A percentile compares a stretch with the other conserved stretches of the same genome.
Evolutionary conservation across 2,888 invertebrate species (phyloP).

Genomic region (Unio pictorum): DNA sequence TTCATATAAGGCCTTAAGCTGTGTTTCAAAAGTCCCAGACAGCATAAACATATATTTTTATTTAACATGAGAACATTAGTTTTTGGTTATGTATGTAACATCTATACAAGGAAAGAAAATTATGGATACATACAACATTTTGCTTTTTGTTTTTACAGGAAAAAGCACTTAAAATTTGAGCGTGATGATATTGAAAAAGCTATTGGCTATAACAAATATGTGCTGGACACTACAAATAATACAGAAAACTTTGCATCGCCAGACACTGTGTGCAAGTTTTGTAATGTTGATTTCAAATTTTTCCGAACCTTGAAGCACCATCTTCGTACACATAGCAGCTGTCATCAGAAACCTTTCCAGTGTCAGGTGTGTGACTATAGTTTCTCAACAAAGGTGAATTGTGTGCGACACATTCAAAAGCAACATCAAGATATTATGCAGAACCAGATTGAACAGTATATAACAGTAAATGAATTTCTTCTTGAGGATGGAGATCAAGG

Average conservation of each 20-base stretch:
- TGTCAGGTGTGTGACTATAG: constrained; percentile 69
- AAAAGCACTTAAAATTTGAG: constrained; percentile 88
- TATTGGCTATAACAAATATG: constrained; percentile 74
- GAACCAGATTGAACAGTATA: constrained; percentile 54
- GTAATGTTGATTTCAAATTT: constrained; percentile 72
- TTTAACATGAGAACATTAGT: too few relatives aligned
- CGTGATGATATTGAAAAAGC: constrained; percentile 91
- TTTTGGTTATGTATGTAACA: too few relatives aligned
- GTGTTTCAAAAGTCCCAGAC: too few relatives aligned
- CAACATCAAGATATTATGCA: constrained; percentile 65
- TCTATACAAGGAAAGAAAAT: too few relatives aligned
- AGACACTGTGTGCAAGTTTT: constrained; percentile 72
- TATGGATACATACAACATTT: neutral
- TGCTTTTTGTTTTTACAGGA: constrained; percentile 73
- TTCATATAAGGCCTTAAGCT: too few relatives aligned
- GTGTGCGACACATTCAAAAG: constrained; percentile 70
- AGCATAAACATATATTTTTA: too few relatives aligned
- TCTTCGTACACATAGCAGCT: constrained; percentile 67
- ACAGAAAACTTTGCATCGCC: constrained; percentile 57
- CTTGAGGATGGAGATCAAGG: constrained; percentile 24
- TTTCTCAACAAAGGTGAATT: constrained; percentile 71
- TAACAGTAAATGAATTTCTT: constrained; percentile 47
- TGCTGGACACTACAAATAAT: constrained; percentile 32
- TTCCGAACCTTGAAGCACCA: constrained; percentile 71
- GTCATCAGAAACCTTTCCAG: constrained; percentile 68